Conservation (phyloP, 2,797 vertebrate genomes). For the Threskiornis aethiopicus region DNA sequence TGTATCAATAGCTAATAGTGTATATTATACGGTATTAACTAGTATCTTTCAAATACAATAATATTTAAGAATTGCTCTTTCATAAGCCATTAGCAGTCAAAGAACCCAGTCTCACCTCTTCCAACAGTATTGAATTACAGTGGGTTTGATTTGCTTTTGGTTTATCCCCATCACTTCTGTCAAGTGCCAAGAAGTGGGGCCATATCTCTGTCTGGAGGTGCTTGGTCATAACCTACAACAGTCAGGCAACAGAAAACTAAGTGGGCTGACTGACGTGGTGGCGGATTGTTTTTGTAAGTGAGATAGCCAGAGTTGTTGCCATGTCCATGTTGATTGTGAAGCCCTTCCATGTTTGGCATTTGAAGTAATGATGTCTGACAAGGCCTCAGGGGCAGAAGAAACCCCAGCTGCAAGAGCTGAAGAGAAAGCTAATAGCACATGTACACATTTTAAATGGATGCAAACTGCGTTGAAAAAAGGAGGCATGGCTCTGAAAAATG, state of each 20-base stretch:
- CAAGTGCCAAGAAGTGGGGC: background rate
- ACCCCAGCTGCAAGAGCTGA: background rate
- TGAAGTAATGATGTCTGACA: background rate
- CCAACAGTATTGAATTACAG: background rate
- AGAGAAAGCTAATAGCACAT: background rate
- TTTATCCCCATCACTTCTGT: background rate
- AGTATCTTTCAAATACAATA: background rate
- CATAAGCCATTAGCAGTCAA: background rate
- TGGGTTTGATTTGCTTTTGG: background rate
- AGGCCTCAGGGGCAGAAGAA: background rate
- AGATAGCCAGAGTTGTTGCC: background rate
- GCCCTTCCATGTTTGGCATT: background rate
- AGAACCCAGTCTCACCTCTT: background rate
- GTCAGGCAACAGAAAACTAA: background rate
- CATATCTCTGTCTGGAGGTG: background rate
- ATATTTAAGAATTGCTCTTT: background rate
- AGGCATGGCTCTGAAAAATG: background rate
- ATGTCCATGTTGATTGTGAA: background rate
- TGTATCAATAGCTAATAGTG: conserved; percentile 5
- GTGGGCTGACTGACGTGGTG: background rate
- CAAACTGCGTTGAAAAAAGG: background rate
- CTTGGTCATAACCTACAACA: background rate
- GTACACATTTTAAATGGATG: background rate
- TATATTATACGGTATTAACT: background rate
- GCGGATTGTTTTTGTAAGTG: background rate